Conservation (phyloP, 2,797 vertebrate species). For the Spheniscus humboldti region DNA sequence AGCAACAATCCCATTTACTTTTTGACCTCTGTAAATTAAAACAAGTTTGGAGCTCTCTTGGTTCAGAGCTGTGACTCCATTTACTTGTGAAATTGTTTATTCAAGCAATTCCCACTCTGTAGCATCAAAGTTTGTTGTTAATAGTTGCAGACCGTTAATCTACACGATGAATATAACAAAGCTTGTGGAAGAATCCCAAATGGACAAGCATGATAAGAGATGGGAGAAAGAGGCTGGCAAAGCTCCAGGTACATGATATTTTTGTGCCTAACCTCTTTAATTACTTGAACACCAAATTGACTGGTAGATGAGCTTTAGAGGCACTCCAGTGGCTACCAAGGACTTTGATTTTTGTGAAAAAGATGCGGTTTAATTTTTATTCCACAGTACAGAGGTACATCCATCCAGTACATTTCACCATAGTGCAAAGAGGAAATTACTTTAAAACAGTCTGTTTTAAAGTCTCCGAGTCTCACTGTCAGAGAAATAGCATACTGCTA, state of each 20-base stretch:
- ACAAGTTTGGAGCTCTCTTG: slow-evolving; percentile 53
- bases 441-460: neutral
- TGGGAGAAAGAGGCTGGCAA: slow-evolving; percentile 45
- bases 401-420: neutral
- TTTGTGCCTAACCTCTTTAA: slow-evolving; percentile 59
- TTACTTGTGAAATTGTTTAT: slow-evolving; percentile 64
- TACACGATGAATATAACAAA: slow-evolving; percentile 60
- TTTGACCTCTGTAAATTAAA: slow-evolving; percentile 64
- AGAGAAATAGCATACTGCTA: neutral
- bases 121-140: slow-evolving; percentile 66
- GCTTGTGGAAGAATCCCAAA: slow-evolving; percentile 55
- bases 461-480: neutral
- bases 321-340: neutral
- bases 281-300: slow-evolving; percentile 19
- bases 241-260: slow-evolving; percentile 22
- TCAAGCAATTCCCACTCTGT: slow-evolving; percentile 61
- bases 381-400: rapidly evolving
- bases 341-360: neutral
- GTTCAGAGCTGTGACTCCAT: slow-evolving; percentile 49
- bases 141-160: slow-evolving; percentile 62
- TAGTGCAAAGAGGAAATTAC: neutral
- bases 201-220: slow-evolving; percentile 50
- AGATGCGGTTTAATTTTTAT: neutral
- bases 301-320: slow-evolving; percentile 31
- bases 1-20: slow-evolving; percentile 59